phyloP scores from a whole-genome alignment of 2,888 invertebrate species.

The Scaptomyza reducta region DNA sequence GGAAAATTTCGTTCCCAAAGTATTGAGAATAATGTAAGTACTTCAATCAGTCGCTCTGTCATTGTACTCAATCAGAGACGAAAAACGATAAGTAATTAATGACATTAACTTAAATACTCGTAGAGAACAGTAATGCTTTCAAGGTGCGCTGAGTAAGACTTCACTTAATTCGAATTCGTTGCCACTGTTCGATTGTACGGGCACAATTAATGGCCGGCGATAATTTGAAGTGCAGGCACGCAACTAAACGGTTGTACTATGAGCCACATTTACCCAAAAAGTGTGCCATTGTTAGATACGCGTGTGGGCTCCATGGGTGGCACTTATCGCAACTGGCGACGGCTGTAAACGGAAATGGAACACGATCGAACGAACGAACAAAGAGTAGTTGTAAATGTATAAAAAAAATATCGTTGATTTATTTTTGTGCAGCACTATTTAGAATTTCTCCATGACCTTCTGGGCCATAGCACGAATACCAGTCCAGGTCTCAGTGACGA shows the following conservation, averaged over 20 bases:
- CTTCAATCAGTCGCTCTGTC: too few species aligned
- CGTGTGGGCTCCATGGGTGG: constrained; percentile 26
- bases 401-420: constrained; percentile 52
- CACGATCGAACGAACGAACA: neutral
- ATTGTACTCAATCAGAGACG: neutral
- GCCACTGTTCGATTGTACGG: constrained; percentile 5
- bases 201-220: constrained; percentile 16
- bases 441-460: constrained; percentile 64
- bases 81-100: neutral
- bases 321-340: constrained; percentile 12
- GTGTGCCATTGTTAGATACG: constrained; percentile 31
- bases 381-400: constrained; percentile 10
- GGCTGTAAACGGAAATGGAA: constrained; percentile 16
- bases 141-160: constrained; percentile 8
- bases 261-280: constrained; percentile 18
- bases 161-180: constrained; percentile 3
- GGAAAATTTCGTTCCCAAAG: too few species aligned
- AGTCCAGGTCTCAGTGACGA: constrained; percentile 87
- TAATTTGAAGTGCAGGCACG: constrained; percentile 26
- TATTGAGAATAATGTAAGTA: too few species aligned
- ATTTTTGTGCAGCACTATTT: constrained; percentile 42
- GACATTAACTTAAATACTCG: neutral
- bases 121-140: neutral
- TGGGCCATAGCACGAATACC: constrained; percentile 83
- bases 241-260: constrained; percentile 23